Conservation (phyloP, 2,113 vertebrate genomes). For the Atherinomorus stipes region DNA sequence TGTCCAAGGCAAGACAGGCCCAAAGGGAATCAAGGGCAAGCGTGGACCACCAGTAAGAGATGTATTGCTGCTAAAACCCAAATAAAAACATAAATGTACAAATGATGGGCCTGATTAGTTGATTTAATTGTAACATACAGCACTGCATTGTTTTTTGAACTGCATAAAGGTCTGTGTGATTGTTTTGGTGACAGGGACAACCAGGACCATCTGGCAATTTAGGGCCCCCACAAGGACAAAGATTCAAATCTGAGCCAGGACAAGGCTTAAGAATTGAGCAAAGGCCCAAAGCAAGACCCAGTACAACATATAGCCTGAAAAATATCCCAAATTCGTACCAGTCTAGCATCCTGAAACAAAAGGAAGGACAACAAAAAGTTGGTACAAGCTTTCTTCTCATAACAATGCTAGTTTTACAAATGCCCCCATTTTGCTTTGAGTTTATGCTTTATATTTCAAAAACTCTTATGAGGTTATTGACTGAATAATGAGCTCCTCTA, state of each 20-base stretch:
- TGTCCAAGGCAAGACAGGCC: slow-evolving; percentile 63
- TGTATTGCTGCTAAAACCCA: not conserved
- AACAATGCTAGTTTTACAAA: not conserved
- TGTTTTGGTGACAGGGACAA: slow-evolving; percentile 66
- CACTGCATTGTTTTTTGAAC: not conserved
- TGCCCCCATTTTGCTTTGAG: not conserved
- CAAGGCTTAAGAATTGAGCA: not conserved
- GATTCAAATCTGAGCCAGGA: not conserved
- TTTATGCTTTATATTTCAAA: not conserved
- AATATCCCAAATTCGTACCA: not conserved
- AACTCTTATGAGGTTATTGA: not conserved
- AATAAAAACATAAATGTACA: not conserved
- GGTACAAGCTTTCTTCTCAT: slow-evolving; percentile 43
- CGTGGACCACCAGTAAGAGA: slow-evolving; percentile 78
- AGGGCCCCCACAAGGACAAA: not conserved
- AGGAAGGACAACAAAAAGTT: slow-evolving; percentile 66
- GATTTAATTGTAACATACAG: not conserved
- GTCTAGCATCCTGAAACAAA: slow-evolving; percentile 4
- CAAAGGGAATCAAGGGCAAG: slow-evolving; percentile 77
- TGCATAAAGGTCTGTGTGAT: not conserved
- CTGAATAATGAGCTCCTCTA: slow-evolving; percentile 30
- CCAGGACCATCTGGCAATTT: slow-evolving; percentile 58
- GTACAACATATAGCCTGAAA: not conserved
- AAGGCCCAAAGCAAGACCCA: slow-evolving; percentile 3
- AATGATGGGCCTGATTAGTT: not conserved